These are phyloP conservation scores for Chamaea fasciata DNA, from an alignment of 2,113 vertebrate species.

Conservation along the genomic window DNA sequence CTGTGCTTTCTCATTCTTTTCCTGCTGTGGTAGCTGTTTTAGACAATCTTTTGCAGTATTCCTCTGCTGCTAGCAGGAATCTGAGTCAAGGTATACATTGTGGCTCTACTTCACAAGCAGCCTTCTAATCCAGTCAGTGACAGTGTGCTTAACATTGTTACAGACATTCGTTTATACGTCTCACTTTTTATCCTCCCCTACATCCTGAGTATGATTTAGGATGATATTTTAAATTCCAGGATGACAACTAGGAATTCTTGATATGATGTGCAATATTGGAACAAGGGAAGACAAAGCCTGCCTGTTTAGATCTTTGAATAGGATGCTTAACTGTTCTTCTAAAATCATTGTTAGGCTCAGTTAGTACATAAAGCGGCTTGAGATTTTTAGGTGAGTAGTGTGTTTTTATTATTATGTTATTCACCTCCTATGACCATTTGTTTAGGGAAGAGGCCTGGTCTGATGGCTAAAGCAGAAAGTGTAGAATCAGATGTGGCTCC, in stretches of 20 bases:
- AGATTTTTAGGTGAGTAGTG: neutral
- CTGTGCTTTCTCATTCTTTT: neutral
- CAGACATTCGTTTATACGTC: neutral
- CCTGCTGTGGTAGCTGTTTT: neutral
- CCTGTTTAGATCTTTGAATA: neutral
- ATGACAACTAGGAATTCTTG: neutral
- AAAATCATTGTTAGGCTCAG: neutral
- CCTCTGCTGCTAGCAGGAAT: neutral
- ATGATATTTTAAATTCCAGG: neutral
- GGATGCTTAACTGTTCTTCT: neutral
- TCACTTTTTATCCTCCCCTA: rapidly evolving
- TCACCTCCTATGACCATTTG: neutral
- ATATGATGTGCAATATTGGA: neutral
- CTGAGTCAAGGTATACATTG: neutral
- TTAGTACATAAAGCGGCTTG: neutral
- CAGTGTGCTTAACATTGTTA: neutral
- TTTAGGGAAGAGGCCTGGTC: neutral
- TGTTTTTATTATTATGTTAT: neutral
- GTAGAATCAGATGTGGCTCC: neutral
- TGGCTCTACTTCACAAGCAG: neutral
- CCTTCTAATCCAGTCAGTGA: neutral
- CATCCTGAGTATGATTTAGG: neutral
- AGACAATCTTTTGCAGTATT: neutral
- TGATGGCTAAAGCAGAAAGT: neutral
- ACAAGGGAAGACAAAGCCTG: neutral